Evolutionary conservation across 2,113 vertebrate genomes (phyloP).

Genomic region (Potamarius usumacintae): DNA sequence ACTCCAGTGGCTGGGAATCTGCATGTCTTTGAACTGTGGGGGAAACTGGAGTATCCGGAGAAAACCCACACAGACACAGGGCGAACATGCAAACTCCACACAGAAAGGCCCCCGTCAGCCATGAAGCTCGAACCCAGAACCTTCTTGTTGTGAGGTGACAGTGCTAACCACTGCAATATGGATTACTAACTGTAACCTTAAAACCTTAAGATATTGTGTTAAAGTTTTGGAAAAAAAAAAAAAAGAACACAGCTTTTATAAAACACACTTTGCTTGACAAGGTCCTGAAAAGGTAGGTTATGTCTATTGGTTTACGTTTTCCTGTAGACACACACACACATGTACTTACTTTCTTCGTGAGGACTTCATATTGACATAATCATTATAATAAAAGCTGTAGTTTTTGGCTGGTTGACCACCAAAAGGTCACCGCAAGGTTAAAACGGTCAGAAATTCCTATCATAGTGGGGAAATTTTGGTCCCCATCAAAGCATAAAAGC

Average conservation of each 20-base stretch:
- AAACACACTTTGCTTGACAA: background rate
- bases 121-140: too few species aligned
- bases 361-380: background rate
- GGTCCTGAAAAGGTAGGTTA: background rate
- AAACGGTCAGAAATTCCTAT: background rate
- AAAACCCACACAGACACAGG: too few species aligned
- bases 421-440: background rate
- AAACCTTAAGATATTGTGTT: too few species aligned
- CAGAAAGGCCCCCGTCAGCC: too few species aligned
- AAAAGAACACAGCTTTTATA: background rate
- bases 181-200: background rate
- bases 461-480: background rate
- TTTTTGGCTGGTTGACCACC: background rate
- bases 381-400: background rate
- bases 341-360: background rate
- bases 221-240: background rate
- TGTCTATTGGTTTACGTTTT: background rate
- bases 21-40: too few species aligned
- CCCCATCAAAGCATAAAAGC: background rate
- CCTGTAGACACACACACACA: background rate
- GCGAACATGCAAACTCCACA: too few species aligned
- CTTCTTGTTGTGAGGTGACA: too few species aligned
- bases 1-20: too few species aligned
- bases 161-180: background rate
- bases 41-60: too few species aligned